Base-by-base conservation (phyloP, 2,797 vertebrate species). In the Coregonus ussuriensis region DNA sequence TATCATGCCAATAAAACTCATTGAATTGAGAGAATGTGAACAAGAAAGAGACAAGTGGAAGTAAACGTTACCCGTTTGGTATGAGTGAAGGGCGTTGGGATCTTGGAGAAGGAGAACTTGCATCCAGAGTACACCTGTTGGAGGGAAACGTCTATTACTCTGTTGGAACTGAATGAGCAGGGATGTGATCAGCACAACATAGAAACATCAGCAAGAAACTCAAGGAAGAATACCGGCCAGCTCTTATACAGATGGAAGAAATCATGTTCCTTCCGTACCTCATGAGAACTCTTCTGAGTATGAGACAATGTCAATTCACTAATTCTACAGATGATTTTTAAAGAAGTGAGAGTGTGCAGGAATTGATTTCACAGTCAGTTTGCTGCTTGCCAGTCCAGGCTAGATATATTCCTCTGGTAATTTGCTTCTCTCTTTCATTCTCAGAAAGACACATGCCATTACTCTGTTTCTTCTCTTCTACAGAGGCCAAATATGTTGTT, bases 91-190 rank as follows among this genome's bases (percentile, higher is more conserved):
- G 97, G 98, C 68, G 96, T 96, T 25, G 95, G 96, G 81, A 99
- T 99, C 95, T 99, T 99, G 80, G 96, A 96, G 90, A 98, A 98
- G 86, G 90, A 95, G 92, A 97, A 99, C 90, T 97, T 99, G 93
- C 96, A 96, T 80, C 96, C 95, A 0, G 97, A 94, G 89, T 98
- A 99, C 0, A 99, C 98, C 98, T 99, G 31, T 9, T 18, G 18
- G 1, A 69, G 13, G 33, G 78, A 78, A 35, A 66, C 29, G 41
- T 47, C 41, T 67, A 67, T 6, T 33, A 67, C 65, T 15, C 6
- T 3, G 31, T 67, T 31, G 9, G 29, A 33, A 31, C 25, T 6
- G n/a, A 62, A 62, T 21, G 6, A 63, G 62, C 62, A 6, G n/a
- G 7, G 62, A 63, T 63, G 62, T 65, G 62, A 65, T 29, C 7